Conservation (phyloP, 2,888 invertebrate genomes). For the Dichetophora obliterata region DNA sequence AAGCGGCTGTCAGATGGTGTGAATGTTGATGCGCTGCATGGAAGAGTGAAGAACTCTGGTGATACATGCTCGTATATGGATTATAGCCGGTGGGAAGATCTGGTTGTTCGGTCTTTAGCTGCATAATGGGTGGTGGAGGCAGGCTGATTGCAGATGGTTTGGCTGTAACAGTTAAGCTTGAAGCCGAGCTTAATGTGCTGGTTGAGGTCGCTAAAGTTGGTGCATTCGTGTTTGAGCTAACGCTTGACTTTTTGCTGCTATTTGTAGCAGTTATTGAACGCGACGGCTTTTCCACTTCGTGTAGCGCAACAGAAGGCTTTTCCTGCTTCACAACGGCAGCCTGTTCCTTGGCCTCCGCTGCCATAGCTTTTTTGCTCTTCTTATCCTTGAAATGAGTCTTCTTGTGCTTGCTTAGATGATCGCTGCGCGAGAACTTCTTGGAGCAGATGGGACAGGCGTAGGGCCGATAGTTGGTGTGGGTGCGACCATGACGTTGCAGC, state of each 20-base stretch:
- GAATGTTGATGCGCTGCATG: constrained; percentile 44
- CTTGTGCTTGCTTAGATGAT: constrained; percentile 93
- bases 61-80: constrained; percentile 60
- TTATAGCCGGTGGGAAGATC: constrained; percentile 53
- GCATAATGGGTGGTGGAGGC: constrained; percentile 44
- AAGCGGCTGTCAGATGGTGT: constrained; percentile 1
- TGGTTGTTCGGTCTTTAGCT: constrained; percentile 61
- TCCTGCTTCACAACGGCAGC: constrained; percentile 53
- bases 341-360: constrained; percentile 61
- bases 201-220: constrained; percentile 35
- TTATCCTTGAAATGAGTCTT: constrained; percentile 81
- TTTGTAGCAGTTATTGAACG: constrained; percentile 16
- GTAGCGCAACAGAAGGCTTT: constrained; percentile 48
- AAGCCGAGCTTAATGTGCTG: background rate
- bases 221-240: background rate
- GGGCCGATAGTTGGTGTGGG: constrained; percentile 91
- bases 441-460: constrained; percentile 89
- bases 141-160: constrained; percentile 18
- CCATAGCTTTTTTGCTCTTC: constrained; percentile 64
- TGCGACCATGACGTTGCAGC: constrained; percentile 87
- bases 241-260: background rate
- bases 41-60: constrained; percentile 57
- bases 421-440: constrained; percentile 92
- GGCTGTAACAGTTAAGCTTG: constrained; percentile 7
- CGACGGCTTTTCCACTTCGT: constrained; percentile 41